A percentile compares a stretch with the other conserved stretches of the same genome.
These are phyloP conservation scores for Platycheirus rosarum DNA, from an alignment of 2,888 invertebrate genomes.

Conservation along the genomic window DNA sequence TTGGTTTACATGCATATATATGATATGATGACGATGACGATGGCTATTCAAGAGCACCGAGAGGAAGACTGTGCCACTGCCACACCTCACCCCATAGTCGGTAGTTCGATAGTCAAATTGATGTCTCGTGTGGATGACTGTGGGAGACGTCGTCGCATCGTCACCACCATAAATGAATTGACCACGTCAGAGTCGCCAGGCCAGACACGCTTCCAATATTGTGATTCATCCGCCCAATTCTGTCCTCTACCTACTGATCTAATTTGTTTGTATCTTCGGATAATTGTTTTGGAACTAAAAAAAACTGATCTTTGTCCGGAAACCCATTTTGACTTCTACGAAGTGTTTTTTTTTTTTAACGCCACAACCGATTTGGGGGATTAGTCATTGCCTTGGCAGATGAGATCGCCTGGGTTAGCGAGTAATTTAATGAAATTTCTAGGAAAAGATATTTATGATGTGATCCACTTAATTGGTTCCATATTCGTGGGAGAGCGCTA, in stretches of 20 bases:
- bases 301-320: conserved; percentile 6
- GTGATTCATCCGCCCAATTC: conserved; percentile 51
- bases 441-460: conserved; percentile 10
- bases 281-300: background rate
- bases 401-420: conserved; percentile 25
- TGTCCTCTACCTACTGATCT: conserved; percentile 18
- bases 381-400: conserved; percentile 27
- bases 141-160: conserved; percentile 47
- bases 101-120: conserved; percentile 56
- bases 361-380: conserved; percentile 2
- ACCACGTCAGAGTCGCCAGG: conserved; percentile 21
- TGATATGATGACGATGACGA: conserved; percentile 2
- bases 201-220: conserved; percentile 23
- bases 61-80: conserved; percentile 27
- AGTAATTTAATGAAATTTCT: conserved; percentile 52
- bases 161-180: background rate
- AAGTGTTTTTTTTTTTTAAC: conserved; percentile 33
- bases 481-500: conserved; percentile 1
- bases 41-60: background rate
- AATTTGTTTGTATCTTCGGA: conserved; percentile 30
- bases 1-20: background rate
- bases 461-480: background rate
- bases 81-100: conserved; percentile 21
- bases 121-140: conserved; percentile 49
- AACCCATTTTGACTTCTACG: conserved; percentile 48